Evolutionary conservation across 1,140 invertebrate genomes (phyloP).

Genomic region (Drosophila orosa): DNA sequence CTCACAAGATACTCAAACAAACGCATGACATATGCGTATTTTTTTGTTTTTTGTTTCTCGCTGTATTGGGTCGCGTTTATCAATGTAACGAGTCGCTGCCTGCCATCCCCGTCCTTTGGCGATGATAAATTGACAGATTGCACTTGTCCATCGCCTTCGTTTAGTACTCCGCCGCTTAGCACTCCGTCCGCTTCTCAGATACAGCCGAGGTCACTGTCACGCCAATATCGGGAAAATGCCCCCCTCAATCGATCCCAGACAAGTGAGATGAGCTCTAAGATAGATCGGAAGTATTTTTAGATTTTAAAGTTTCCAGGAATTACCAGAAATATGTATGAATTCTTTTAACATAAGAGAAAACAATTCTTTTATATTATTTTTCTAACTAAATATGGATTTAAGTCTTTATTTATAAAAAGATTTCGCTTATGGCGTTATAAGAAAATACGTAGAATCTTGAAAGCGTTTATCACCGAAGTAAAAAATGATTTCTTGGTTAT

Average conservation of each 20-base stretch:
- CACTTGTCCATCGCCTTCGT: slow-evolving; percentile 40
- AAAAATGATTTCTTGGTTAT: background rate
- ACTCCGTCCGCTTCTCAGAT: slow-evolving; percentile 16
- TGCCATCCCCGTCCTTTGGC: slow-evolving; percentile 27
- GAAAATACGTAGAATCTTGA: background rate
- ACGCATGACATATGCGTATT: slow-evolving; percentile 19
- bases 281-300: background rate
- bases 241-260: slow-evolving; percentile 19
- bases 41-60: slow-evolving; percentile 9
- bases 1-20: slow-evolving; percentile 14
- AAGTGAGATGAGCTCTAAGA: background rate
- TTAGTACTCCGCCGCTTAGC: slow-evolving; percentile 22
- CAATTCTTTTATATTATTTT: background rate
- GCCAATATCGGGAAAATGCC: slow-evolving; percentile 7
- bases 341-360: background rate
- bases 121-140: slow-evolving; percentile 51
- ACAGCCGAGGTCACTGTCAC: slow-evolving; percentile 39
- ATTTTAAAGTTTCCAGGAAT: background rate
- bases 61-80: slow-evolving; percentile 40
- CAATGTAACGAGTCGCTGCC: slow-evolving; percentile 43
- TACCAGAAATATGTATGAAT: background rate
- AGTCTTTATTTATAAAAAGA: background rate
- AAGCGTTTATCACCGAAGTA: background rate
- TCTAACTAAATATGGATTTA: background rate
- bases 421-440: background rate